Base-by-base conservation (phyloP, 2,888 invertebrate genomes). In the Drosophila nigricruria region DNA sequence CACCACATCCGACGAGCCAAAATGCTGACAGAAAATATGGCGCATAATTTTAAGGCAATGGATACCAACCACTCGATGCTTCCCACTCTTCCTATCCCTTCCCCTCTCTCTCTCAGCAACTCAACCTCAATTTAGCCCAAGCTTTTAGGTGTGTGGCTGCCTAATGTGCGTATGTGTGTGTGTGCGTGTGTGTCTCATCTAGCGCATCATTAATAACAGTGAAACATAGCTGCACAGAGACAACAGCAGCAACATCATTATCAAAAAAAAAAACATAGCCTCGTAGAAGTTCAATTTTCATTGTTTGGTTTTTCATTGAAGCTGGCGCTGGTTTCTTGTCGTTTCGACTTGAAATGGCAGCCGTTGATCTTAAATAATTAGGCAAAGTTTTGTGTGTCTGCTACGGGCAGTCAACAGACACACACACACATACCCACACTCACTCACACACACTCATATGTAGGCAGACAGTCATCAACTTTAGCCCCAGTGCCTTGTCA, bases 311-410 rank as follows among this genome's bases (percentile, higher is more conserved):
- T 78, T 82, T 79, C 66, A 63, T 70, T 64, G 68, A 27, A 23
- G 23, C 52, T 20, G 56, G 34, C 50, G 36, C 30, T 59, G 43
- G 6, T 56, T 70, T 56, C 63, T 65, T 69, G 75, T 75, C 69
- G 62, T n/a, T 76, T 73, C 27, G 74, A 83, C 84, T 80, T 83
- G 81, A 81, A 84, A 84, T 81, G 82, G 74, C 81, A 77, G 71
- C 71, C 76, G 79, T 88, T 79, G 77, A 90, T 86, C 90, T 88
- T 88, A 83, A 90, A 86, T 90, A 89, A 88, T 88, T 88, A 90
- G 90, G 79, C 77, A 79, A 83, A 76, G 78, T 74, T 88, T 53
- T 53, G 36, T 53, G 36, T 70, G 77, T 79, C 85, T 86, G 90
- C 73, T 71, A 52, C 71, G 81, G 62, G 54, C 87, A 89, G 62